These are phyloP conservation scores for Agriotes lineatus DNA, from an alignment of 2,888 invertebrate genomes.

Conservation along the genomic window DNA sequence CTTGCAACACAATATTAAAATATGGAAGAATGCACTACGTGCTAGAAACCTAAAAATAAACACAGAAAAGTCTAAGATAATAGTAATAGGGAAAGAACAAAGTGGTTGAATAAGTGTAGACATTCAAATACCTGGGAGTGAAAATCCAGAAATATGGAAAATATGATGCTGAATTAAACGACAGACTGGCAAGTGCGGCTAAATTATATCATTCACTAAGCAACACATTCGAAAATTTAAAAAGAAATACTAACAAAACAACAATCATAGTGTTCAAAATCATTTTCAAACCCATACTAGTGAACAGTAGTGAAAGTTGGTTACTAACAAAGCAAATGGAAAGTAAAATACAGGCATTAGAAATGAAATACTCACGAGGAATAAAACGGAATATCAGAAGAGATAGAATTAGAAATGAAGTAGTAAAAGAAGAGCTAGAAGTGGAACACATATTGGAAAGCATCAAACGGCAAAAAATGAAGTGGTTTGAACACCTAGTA, in stretches of 20 bases:
- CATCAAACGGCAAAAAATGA: background rate
- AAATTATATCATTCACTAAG: background rate
- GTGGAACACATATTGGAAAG: background rate
- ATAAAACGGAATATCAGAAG: background rate
- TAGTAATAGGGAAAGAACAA: too few species aligned
- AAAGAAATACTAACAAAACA: conserved; percentile 3
- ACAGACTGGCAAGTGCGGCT: conserved; percentile 1
- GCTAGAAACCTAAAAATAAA: too few species aligned
- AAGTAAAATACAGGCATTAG: background rate
- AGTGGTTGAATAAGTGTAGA: conserved; percentile 1
- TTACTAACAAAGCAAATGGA: conserved; percentile 6
- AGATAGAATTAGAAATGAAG: background rate
- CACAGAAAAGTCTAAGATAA: too few species aligned
- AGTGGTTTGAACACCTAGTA: background rate
- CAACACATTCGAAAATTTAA: background rate
- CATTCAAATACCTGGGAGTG: conserved; percentile 11
- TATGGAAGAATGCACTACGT: too few species aligned
- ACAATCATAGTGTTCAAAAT: background rate
- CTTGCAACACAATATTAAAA: too few species aligned
- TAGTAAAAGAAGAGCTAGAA: conserved; percentile 4
- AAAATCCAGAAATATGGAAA: background rate
- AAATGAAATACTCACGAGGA: conserved; percentile 3
- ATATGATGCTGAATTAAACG: conserved; percentile 1
- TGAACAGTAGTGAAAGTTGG: background rate
- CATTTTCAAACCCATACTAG: conserved; percentile 7